Percentiles rank a stretch among this genome's conserved stretches.
phyloP scores from a whole-genome alignment of 2,888 invertebrate species.

The Meteorus cinctellus region DNA sequence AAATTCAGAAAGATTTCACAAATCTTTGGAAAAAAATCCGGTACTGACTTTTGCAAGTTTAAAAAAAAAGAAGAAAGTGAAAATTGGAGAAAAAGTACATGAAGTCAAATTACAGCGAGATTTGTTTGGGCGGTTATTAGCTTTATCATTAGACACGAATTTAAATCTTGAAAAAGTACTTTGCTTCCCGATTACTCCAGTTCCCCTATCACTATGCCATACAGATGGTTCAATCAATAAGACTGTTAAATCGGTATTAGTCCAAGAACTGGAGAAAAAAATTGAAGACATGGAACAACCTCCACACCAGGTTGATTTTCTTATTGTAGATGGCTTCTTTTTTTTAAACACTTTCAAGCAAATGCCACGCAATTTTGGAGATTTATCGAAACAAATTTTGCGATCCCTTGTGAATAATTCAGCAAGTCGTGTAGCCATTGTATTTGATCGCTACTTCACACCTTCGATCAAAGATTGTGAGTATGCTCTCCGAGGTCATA shows the following conservation, averaged over 20 bases:
- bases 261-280: too few relatives aligned
- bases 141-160: conserved; percentile 42
- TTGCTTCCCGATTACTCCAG: conserved; percentile 32
- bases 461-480: conserved; percentile 51
- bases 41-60: conserved; percentile 50
- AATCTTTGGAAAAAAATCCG: conserved; percentile 46
- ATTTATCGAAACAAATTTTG: conserved; percentile 36
- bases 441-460: conserved; percentile 46
- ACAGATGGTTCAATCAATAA: conserved; percentile 32
- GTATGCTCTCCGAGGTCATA: conserved; percentile 9
- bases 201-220: conserved; percentile 37
- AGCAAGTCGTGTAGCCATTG: conserved; percentile 23
- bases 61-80: conserved; percentile 42
- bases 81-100: conserved; percentile 39
- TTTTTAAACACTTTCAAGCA: conserved; percentile 33
- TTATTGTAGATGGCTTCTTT: conserved; percentile 46
- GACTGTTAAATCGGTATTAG: too few relatives aligned
- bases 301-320: too few relatives aligned
- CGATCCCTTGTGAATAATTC: background rate
- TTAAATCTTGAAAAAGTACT: conserved; percentile 44
- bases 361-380: conserved; percentile 19
- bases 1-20: conserved; percentile 47
- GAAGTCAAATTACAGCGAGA: conserved; percentile 47
- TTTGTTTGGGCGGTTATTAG: conserved; percentile 47
- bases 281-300: too few relatives aligned